A percentile compares a stretch with the other conserved stretches of the same genome.
Conservation (phyloP, 1,140 invertebrate genomes). For the Drosophila albomicans region DNA sequence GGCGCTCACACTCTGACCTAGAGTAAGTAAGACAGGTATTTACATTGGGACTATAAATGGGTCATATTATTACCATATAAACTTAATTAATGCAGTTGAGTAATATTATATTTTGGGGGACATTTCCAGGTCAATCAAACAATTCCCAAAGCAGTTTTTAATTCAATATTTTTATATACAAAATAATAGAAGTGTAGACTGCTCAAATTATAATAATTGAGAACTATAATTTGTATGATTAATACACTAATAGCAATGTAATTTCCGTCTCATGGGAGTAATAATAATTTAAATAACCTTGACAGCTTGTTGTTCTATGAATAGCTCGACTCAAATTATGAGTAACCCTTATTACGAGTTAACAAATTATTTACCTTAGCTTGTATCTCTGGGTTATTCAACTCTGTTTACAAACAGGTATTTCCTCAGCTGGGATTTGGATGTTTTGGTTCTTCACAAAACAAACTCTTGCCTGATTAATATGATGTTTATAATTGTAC, state of each 20-base stretch:
- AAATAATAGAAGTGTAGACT: background rate
- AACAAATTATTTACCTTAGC: background rate
- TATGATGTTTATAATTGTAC: background rate
- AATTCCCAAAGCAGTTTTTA: background rate
- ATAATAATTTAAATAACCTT: background rate
- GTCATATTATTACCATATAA: background rate
- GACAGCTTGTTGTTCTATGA: background rate
- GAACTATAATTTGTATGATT: background rate
- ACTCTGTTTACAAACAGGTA: constrained; percentile 4
- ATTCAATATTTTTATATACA: background rate
- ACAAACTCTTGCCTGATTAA: constrained; percentile 12
- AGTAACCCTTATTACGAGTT: background rate
- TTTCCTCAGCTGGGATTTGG: background rate
- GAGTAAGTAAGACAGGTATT: constrained; percentile 61
- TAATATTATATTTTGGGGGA: constrained; percentile 11
- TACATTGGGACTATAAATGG: constrained; percentile 42
- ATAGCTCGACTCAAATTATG: background rate
- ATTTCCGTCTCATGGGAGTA: no score
- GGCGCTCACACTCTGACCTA: constrained; percentile 59
- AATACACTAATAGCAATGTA: background rate
- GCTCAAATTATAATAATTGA: background rate
- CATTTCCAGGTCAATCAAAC: constrained; percentile 10
- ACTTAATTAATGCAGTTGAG: constrained; percentile 16
- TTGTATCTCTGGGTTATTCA: background rate
- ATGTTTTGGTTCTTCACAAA: background rate